Evolutionary conservation across 2,113 vertebrate species (phyloP).

Genomic region (Hippolais icterina): DNA sequence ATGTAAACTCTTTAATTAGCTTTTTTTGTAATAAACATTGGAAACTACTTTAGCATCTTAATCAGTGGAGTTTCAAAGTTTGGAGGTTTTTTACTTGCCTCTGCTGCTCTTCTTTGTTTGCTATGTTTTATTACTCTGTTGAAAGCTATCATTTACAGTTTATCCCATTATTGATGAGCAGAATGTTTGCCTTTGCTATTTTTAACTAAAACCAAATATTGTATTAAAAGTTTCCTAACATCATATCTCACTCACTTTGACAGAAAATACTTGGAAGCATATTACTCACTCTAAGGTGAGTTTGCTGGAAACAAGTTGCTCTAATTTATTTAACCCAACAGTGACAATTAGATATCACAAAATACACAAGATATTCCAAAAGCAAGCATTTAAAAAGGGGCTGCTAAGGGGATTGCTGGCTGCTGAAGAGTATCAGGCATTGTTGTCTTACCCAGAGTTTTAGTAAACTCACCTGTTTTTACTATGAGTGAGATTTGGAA

Average conservation of each 20-base stretch:
- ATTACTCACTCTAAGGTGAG: background rate
- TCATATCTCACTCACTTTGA: background rate
- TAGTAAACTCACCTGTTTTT: background rate
- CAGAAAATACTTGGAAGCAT: background rate
- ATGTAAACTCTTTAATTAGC: slow-evolving; percentile 56
- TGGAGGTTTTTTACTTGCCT: background rate
- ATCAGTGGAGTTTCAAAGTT: slow-evolving; percentile 17
- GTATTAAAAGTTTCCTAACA: background rate
- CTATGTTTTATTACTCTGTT: background rate
- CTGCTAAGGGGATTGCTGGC: background rate
- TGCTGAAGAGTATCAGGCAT: background rate
- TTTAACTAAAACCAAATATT: background rate
- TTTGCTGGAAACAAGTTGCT: background rate
- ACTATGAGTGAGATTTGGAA: background rate
- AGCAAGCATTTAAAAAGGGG: background rate
- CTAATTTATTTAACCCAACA: background rate
- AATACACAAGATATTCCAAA: background rate
- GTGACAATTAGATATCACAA: background rate
- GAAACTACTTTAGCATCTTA: slow-evolving; percentile 45
- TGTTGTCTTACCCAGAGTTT: background rate
- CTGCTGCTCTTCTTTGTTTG: background rate
- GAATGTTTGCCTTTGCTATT: background rate
- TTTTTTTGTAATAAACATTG: slow-evolving; percentile 46
- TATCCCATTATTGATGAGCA: background rate
- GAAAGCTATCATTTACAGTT: slow-evolving; percentile 27